Evolutionary conservation across 92 coral and sea anemone species (phyloP).

Genomic region (Zoanthus gigantus): DNA sequence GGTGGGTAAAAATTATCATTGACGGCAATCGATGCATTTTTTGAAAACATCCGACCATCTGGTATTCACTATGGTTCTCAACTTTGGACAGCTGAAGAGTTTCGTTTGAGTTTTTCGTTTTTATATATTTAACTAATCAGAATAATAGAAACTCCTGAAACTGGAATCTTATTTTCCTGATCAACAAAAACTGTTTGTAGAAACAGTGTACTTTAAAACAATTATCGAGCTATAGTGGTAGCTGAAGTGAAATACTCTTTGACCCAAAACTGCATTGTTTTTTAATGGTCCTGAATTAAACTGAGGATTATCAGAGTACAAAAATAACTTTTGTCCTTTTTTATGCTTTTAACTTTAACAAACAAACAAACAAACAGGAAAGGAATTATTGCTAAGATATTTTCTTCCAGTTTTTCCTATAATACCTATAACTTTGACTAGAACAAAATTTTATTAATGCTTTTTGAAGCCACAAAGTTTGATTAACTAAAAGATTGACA

Average conservation of each 20-base stretch:
- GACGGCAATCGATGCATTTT: neutral
- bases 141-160: neutral
- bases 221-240: no score
- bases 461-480: constrained; percentile 30
- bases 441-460: neutral
- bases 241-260: no score
- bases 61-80: neutral
- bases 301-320: no score
- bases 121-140: neutral
- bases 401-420: neutral
- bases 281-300: no score
- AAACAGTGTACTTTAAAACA: no score
- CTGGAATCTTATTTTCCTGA: neutral
- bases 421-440: neutral
- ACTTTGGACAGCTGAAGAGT: neutral
- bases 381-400: no score
- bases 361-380: neutral
- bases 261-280: no score
- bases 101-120: neutral
- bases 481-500: neutral
- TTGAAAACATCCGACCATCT: neutral
- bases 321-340: no score
- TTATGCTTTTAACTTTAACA: neutral
- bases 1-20: neutral
- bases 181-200: neutral